phyloP scores from a whole-genome alignment of 2,113 vertebrate species.

The Clarias gariepinus region DNA sequence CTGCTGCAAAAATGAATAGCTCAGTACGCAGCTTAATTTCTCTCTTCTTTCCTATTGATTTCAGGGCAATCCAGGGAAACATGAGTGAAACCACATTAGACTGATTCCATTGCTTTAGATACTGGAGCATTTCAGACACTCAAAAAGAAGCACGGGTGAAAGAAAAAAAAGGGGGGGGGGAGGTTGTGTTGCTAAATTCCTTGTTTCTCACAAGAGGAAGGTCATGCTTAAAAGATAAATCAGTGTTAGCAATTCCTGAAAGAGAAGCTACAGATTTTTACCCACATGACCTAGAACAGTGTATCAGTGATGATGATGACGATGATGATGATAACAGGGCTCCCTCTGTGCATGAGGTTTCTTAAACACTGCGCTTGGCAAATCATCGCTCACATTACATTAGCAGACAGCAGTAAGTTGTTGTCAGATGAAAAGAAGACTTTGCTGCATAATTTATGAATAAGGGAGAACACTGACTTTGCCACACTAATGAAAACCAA shows the following conservation, averaged over 20 bases:
- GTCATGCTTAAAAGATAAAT: neutral
- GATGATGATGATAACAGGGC: slow-evolving; percentile 8
- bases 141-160: slow-evolving; percentile 31
- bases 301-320: neutral
- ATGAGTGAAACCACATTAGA: slow-evolving; percentile 44
- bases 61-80: slow-evolving; percentile 35
- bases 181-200: neutral
- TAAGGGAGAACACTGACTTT: slow-evolving; percentile 56
- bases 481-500: slow-evolving; percentile 60
- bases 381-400: slow-evolving; percentile 40
- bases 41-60: slow-evolving; percentile 46
- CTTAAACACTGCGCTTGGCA: slow-evolving; percentile 37
- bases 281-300: neutral
- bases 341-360: slow-evolving; percentile 9
- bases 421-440: slow-evolving; percentile 54
- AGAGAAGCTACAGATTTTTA: neutral
- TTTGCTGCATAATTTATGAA: slow-evolving; percentile 67
- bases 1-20: slow-evolving; percentile 49
- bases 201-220: neutral
- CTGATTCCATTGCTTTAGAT: slow-evolving; percentile 37
- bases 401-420: slow-evolving; percentile 49
- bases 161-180: slow-evolving; percentile 32
- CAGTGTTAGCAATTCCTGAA: neutral
- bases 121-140: slow-evolving; percentile 35
- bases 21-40: slow-evolving; percentile 43